phyloP scores from a whole-genome alignment of 2,797 vertebrate genomes.

The Pempheris klunzingeri region DNA sequence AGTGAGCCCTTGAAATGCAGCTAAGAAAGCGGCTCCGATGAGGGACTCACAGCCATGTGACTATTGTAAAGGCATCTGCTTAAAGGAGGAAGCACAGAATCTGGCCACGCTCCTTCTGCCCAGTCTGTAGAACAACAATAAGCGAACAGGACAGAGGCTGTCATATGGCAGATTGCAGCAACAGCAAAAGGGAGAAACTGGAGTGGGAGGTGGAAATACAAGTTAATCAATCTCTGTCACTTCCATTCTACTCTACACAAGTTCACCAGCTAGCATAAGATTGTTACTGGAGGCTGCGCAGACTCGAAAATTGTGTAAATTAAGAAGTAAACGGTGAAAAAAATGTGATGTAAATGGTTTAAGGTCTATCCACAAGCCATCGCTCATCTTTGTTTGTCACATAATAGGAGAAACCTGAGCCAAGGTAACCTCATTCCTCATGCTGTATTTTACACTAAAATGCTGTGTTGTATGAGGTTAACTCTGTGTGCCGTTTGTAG shows the following conservation, averaged over 20 bases:
- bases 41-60: constrained; percentile 35
- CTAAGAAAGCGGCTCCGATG: constrained; percentile 4
- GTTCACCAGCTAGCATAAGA: neutral
- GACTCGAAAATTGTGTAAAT: constrained; percentile 2
- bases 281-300: neutral
- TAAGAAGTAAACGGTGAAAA: neutral
- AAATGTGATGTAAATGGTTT: neutral
- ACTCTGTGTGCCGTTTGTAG: neutral
- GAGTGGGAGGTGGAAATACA: constrained; percentile 12
- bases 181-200: constrained; percentile 19
- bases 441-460: neutral
- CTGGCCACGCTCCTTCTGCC: constrained; percentile 17
- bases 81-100: constrained; percentile 33
- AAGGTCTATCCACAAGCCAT: neutral
- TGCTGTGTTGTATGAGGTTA: neutral
- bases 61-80: constrained; percentile 45
- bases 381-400: neutral
- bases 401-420: constrained; percentile 3
- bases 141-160: constrained; percentile 27
- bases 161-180: neutral
- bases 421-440: neutral
- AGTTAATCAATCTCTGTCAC: constrained; percentile 27
- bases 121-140: constrained; percentile 34
- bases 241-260: neutral
- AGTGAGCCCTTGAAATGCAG: constrained; percentile 1